Conservation (phyloP, 2,113 vertebrate genomes). For the Haemorhous mexicanus region DNA sequence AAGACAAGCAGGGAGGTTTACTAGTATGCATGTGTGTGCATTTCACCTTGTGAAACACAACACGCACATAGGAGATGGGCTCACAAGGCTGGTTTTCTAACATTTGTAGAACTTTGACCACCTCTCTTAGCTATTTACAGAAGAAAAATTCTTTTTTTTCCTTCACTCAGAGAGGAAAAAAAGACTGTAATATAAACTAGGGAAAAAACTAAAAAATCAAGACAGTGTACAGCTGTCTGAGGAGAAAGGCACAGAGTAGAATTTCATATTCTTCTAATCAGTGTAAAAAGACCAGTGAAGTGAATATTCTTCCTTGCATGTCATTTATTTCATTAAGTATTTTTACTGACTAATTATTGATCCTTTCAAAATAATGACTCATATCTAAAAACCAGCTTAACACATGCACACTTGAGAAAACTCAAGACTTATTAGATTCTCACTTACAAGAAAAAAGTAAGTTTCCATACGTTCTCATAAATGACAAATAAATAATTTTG, state of each 20-base stretch:
- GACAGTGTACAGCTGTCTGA: neutral
- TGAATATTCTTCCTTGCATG: neutral
- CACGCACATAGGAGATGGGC: fast-evolving
- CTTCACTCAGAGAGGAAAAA: neutral
- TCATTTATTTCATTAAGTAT: neutral
- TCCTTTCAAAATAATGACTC: neutral
- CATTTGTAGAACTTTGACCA: neutral
- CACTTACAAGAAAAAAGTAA: neutral
- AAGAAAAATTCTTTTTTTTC: neutral
- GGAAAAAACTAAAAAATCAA: neutral
- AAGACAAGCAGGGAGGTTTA: neutral
- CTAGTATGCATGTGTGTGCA: neutral
- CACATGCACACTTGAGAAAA: neutral
- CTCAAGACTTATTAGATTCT: neutral
- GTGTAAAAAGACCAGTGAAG: neutral
- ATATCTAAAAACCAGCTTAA: neutral
- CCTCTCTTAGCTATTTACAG: neutral
- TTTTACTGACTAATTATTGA: neutral
- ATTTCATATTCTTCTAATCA: neutral
- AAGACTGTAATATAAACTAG: neutral
- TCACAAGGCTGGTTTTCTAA: neutral
- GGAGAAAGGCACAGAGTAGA: neutral
- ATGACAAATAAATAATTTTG: neutral
- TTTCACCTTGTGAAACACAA: neutral
- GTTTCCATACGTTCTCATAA: neutral